Evolutionary conservation across 92 coral and sea anemone genomes (phyloP).

Genomic region (Parazoanthus darwini): DNA sequence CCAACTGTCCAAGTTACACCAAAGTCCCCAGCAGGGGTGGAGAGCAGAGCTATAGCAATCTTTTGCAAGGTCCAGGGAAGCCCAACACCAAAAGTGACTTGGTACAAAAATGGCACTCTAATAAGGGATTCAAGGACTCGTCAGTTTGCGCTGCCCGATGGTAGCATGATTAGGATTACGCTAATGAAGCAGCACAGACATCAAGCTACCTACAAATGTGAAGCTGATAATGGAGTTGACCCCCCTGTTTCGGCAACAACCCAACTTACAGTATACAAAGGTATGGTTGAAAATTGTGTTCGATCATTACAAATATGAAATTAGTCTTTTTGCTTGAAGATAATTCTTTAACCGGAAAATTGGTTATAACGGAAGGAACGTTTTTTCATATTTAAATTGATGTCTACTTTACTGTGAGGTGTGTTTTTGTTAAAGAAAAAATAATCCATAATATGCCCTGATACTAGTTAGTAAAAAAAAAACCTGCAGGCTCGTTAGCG

Average conservation of each 20-base stretch:
- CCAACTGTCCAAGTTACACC: slow-evolving; percentile 71
- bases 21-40: slow-evolving; percentile 50
- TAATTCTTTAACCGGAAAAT: too few relatives aligned
- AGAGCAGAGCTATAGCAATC: slow-evolving; percentile 58
- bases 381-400: too few relatives aligned
- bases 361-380: too few relatives aligned
- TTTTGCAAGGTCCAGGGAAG: slow-evolving; percentile 73
- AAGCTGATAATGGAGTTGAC: slow-evolving; percentile 55
- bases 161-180: slow-evolving; percentile 59
- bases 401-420: too few relatives aligned
- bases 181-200: slow-evolving; percentile 39
- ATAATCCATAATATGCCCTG: too few relatives aligned
- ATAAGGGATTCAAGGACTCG: slow-evolving; percentile 46
- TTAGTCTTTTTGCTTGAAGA: background rate
- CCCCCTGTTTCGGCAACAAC: slow-evolving; percentile 54
- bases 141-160: slow-evolving; percentile 41
- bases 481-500: too few relatives aligned
- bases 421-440: too few relatives aligned
- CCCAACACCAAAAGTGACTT: slow-evolving; percentile 69
- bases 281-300: background rate
- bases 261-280: slow-evolving; percentile 47
- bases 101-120: slow-evolving; percentile 61
- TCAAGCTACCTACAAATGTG: slow-evolving; percentile 59
- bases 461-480: too few relatives aligned
- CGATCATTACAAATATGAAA: background rate